Evolutionary conservation across 2,888 invertebrate genomes (phyloP).

Genomic region (Opisthograptis luteolata): DNA sequence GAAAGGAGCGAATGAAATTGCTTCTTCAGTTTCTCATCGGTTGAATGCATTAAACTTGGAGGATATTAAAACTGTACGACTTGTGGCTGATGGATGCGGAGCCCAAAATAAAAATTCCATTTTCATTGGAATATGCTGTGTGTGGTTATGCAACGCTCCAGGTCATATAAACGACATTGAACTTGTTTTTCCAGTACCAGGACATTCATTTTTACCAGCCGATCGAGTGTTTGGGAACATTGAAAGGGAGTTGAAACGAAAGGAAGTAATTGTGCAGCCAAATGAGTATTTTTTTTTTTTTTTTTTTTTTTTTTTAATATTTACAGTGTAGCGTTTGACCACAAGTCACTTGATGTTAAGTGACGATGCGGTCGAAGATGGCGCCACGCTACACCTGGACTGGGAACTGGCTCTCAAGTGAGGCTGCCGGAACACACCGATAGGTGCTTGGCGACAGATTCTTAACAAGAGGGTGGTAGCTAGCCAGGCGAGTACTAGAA

Average conservation of each 20-base stretch:
- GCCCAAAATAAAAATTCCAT: slow-evolving; percentile 40
- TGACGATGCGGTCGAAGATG: no score
- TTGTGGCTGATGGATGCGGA: slow-evolving; percentile 38
- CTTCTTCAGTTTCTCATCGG: slow-evolving; percentile 36
- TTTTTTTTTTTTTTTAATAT: no score
- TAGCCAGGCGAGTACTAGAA: no score
- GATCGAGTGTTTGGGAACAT: slow-evolving; percentile 36
- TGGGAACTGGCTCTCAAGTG: no score
- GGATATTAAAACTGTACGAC: slow-evolving; percentile 30
- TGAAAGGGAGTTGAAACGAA: slow-evolving; percentile 26
- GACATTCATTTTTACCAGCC: slow-evolving; percentile 38
- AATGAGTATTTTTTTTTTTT: no score
- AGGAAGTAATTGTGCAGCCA: slow-evolving; percentile 28
- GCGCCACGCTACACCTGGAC: no score
- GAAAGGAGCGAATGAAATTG: slow-evolving; percentile 42
- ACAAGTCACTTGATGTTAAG: no score
- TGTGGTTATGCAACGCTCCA: slow-evolving; percentile 30
- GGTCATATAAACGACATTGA: slow-evolving; percentile 25
- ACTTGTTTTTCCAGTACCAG: slow-evolving; percentile 36
- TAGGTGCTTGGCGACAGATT: no score
- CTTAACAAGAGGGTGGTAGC: no score
- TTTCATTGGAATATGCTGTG: slow-evolving; percentile 37
- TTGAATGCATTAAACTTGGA: slow-evolving; percentile 19
- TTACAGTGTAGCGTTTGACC: no score
- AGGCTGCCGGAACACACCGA: no score